phyloP scores from a whole-genome alignment of 2,888 invertebrate genomes.

The Slavum lentiscoides region DNA sequence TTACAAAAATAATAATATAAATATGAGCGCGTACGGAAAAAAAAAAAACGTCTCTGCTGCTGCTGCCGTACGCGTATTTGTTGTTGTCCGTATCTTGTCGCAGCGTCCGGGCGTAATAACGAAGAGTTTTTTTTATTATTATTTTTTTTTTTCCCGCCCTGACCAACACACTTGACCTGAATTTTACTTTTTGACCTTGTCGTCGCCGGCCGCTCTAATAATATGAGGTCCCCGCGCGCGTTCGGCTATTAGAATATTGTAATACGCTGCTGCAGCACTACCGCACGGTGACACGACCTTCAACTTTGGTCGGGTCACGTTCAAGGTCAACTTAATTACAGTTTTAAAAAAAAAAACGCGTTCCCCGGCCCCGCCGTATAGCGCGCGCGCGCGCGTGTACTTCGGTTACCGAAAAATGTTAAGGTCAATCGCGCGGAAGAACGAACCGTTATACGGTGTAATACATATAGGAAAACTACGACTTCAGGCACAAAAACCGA shows the following conservation, averaged over 20 bases:
- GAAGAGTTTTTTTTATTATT: too few relatives aligned
- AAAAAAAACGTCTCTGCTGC: too few relatives aligned
- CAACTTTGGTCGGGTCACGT: conserved; percentile 51
- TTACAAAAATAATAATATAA: too few relatives aligned
- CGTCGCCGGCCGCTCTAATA: neutral
- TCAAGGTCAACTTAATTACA: conserved; percentile 48
- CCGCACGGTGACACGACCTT: conserved; percentile 43
- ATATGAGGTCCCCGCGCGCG: neutral
- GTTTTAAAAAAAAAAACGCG: conserved; percentile 9
- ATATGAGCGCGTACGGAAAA: too few relatives aligned
- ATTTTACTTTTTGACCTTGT: conserved; percentile 51
- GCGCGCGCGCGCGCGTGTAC: neutral
- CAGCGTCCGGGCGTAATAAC: too few relatives aligned
- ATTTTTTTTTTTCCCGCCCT: neutral
- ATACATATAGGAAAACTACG: too few relatives aligned
- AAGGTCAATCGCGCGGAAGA: conserved; percentile 8
- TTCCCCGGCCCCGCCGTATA: neutral
- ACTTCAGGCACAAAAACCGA: too few relatives aligned
- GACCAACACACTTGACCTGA: conserved; percentile 52
- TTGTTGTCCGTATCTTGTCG: too few relatives aligned
- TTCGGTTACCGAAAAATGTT: conserved; percentile 26
- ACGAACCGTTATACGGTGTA: too few relatives aligned
- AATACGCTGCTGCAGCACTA: too few relatives aligned
- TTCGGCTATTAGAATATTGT: conserved; percentile 3
- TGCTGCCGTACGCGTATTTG: too few relatives aligned